Evolutionary conservation across 1,140 invertebrate genomes (phyloP), one percentile per base, ranked within the genome.

Genomic region (Globodera rostochiensis): DNA sequence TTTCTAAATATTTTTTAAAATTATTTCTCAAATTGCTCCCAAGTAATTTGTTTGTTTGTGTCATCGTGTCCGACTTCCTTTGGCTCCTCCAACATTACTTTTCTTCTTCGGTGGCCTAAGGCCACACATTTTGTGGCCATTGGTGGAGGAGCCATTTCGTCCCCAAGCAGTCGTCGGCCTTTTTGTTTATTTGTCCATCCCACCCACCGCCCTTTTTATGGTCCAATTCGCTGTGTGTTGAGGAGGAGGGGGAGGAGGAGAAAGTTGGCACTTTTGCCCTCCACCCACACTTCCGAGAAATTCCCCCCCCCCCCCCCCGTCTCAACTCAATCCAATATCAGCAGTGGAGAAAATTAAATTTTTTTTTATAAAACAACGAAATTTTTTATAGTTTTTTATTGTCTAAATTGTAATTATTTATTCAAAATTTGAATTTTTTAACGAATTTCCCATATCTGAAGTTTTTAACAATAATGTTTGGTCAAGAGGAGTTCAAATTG

Each of bases 211-310:
- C 53, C 9, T 64, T 64, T 64, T 64, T 64, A 64, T 64, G 15
- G 57, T 64, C 57, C 57, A 64, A 64, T 19, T 64, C 57, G 19
- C 11, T 53, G 50, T 3, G 50, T 50, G 50, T 53, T 53, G 11
- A 53, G 50, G 50, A 53, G 49, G 49, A 5, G 50, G 50, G 0
- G 50, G 50, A 11, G 57, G 13, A 19, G 57, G 3, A 64, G 57
- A 13, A 64, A 64, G 57, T 64, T 64, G 57, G 57, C 57, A 64
- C 57, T 64, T 64, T 64, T 64, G 57, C 57, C 57, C 57, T 64
- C 57, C 57, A 64, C 57, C 57, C 57, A 64, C 57, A 64, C 57
- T 19, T 64, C 11, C 19, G 13, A 6, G 15, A 13, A 19, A 64
- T 19, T 4, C 19, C 19, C 50, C 7, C 50, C 7, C 50, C 15